Conservation (phyloP, 1,140 invertebrate genomes). For the Bicyclus anynana region DNA sequence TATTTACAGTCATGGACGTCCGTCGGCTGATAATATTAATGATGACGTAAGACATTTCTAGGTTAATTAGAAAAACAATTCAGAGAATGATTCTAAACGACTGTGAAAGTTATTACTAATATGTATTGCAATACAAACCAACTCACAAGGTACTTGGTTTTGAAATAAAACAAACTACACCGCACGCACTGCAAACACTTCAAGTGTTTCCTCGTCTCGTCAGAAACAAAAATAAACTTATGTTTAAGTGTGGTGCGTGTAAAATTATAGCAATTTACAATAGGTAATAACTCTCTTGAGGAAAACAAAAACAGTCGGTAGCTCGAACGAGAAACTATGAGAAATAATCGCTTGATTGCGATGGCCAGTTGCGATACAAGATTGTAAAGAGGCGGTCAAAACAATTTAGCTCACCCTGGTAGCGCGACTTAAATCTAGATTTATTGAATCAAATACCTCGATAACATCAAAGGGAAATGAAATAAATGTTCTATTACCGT, state of each 20-base stretch:
- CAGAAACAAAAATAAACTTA: constrained; percentile 20
- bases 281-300: constrained; percentile 31
- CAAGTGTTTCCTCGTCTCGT: constrained; percentile 11
- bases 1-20: too few species aligned
- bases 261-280: constrained; percentile 42
- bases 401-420: constrained; percentile 22
- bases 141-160: background rate
- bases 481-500: constrained; percentile 11
- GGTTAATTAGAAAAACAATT: too few species aligned
- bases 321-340: constrained; percentile 38
- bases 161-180: background rate
- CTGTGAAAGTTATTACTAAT: background rate
- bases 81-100: too few species aligned
- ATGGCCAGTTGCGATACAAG: constrained; percentile 32
- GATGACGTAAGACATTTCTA: too few species aligned
- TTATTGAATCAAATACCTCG: constrained; percentile 24
- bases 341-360: constrained; percentile 44
- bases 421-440: constrained; percentile 19
- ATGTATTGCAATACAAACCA: background rate
- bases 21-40: too few species aligned
- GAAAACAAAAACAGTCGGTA: constrained; percentile 41
- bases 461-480: constrained; percentile 21
- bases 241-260: constrained; percentile 16
- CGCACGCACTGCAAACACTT: background rate
- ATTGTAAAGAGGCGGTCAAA: constrained; percentile 29